Evolutionary conservation across 2,888 invertebrate genomes (phyloP), one percentile per base, ranked within the genome.

Genomic region (Petrolisthes cinctipes): DNA sequence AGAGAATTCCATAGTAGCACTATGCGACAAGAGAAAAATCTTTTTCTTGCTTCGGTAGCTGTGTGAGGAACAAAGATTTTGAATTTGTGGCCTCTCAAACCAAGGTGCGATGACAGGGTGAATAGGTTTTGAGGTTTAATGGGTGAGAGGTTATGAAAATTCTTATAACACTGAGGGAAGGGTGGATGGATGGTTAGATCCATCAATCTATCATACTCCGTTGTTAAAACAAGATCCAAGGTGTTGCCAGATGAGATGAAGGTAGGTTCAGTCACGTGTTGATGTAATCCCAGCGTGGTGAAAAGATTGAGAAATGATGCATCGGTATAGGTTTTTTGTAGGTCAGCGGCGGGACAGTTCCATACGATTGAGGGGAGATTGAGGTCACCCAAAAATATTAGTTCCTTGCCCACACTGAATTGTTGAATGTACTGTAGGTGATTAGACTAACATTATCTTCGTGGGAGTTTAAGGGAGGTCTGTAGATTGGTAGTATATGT

Each of bases 361-460:
- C 78, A 78, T 6, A 5, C 11, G 5, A 78, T 37, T 9, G 51
- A 0, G 5, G 78, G 78, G 5, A 78, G 51, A 37, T 78, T 78
- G 20, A 78, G n/a, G 54, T 78, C 78, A 11, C 78, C 78, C 7
- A 37, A 5, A 37, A 78, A 0, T 7, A n/a, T 78, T 14, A 11
- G 78, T 54, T 78, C 78, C n/a, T 78, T 78, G 14, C 78, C 78
- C 37, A 54, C 6, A n/a, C 71, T 71, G n/a, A 71, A 71, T n/a
- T 71, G 5, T n/a, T n/a, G n/a, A 20, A 71, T 71, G 17, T n/a
- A 71, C n/a, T n/a, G n/a, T n/a, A n/a, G n/a, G n/a, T n/a, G n/a
- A n/a, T n/a, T n/a, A n/a, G n/a, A n/a, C n/a, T n/a, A n/a, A n/a
- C n/a, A n/a, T n/a, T n/a, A n/a, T n/a, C n/a, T n/a, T n/a, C n/a